Conservation (phyloP, 53 echinoderm and acorn worm genomes). For the Mesocentrotus franciscanus region DNA sequence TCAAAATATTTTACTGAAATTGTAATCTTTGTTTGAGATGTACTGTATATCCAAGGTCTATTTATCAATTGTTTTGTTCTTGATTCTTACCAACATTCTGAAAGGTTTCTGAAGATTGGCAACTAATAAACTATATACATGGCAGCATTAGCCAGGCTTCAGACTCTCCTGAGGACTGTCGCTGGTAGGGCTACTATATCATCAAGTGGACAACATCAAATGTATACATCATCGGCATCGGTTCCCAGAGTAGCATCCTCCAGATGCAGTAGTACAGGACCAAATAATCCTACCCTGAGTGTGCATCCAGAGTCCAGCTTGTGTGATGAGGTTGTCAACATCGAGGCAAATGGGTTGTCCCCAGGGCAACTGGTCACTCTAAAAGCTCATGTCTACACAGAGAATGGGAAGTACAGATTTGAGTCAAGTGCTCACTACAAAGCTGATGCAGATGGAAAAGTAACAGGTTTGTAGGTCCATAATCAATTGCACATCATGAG, state of each 20-base stretch:
- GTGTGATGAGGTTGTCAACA: slow-evolving; percentile 50
- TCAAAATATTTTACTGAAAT: too few relatives aligned
- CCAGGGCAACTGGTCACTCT: slow-evolving; percentile 54
- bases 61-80: too few relatives aligned
- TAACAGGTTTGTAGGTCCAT: neutral
- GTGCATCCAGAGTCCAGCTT: slow-evolving; percentile 37
- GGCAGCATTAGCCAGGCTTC: slow-evolving; percentile 28
- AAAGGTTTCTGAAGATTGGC: neutral
- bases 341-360: slow-evolving; percentile 25
- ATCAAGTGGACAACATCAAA: neutral
- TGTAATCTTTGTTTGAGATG: too few relatives aligned
- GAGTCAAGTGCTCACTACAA: slow-evolving; percentile 47
- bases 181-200: neutral
- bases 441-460: slow-evolving; percentile 28
- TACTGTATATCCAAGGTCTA: too few relatives aligned
- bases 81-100: neutral
- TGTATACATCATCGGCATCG: neutral
- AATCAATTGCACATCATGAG: neutral
- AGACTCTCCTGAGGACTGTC: neutral
- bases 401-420: slow-evolving; percentile 43
- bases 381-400: slow-evolving; percentile 45
- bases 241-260: neutral
- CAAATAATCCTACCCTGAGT: neutral
- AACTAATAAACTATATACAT: neutral
- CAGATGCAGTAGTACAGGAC: neutral